phyloP scores from a whole-genome alignment of 2,797 vertebrate species.

The Gallinago solitaria region DNA sequence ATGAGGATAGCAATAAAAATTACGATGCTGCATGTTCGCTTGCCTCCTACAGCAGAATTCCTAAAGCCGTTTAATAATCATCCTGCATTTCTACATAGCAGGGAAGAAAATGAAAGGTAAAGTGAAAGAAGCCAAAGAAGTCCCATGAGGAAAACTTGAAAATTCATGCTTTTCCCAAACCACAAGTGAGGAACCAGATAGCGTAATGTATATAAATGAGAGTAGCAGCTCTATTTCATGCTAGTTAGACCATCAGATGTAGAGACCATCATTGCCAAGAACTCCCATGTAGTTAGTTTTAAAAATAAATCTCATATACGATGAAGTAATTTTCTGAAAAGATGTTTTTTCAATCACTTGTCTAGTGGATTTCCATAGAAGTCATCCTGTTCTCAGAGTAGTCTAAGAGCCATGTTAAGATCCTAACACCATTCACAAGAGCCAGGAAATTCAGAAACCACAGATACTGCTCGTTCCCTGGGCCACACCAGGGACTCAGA shows the following conservation, averaged over 20 bases:
- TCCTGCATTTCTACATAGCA: neutral
- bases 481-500: neutral
- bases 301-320: slow-evolving; percentile 31
- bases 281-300: slow-evolving; percentile 53
- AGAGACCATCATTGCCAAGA: slow-evolving; percentile 52
- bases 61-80: slow-evolving; percentile 22
- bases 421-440: neutral
- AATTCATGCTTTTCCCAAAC: slow-evolving; percentile 59
- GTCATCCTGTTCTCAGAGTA: neutral
- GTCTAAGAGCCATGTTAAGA: neutral
- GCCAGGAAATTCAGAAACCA: neutral
- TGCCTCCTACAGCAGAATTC: neutral
- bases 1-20: slow-evolving; percentile 10
- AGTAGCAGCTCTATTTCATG: slow-evolving; percentile 67
- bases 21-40: neutral
- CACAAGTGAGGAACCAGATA: slow-evolving; percentile 55
- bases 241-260: slow-evolving; percentile 60
- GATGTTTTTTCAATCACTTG: slow-evolving; percentile 39
- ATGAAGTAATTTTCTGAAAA: slow-evolving; percentile 61
- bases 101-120: slow-evolving; percentile 54
- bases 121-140: slow-evolving; percentile 41
- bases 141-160: slow-evolving; percentile 48
- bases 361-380: slow-evolving; percentile 32
- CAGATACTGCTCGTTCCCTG: neutral
- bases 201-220: slow-evolving; percentile 49